Base-by-base conservation (phyloP, 2,113 vertebrate species). In the Puma concolor region DNA sequence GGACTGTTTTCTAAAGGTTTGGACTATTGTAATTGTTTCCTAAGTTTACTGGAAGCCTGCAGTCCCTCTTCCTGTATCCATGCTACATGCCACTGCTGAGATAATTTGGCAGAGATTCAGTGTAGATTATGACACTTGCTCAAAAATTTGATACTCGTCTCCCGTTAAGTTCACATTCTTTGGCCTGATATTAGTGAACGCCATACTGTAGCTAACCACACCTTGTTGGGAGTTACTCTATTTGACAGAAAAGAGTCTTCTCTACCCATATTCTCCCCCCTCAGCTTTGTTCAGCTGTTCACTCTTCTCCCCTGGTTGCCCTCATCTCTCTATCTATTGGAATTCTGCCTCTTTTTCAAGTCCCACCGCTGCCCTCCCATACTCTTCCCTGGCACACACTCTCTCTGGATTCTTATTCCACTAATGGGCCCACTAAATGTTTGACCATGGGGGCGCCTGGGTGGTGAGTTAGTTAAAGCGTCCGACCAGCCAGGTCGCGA, bases 21-120 rank as follows among this genome's bases (percentile, higher is more conserved):
- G 29, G 48, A 67, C 16, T 82, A 8, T 67, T 93, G 71, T 79
- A 80, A 79, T 94, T 29, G 9, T 93, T 87, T 95, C 86, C 85
- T 93, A 63, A 88, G 33, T 97, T 92, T 88, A 81, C 76, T 95
- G 92, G 89, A 86, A 92, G 50, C 38, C 79, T 81, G 1, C 8
- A 38, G 16, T 72, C 29, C 41, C 21, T 96, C 44, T 93, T 96
- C 60, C 69, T 90, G 1, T 52, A n/a, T 86, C 64, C 13, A 33
- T 25, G 7, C 64, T 81, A 8, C 7, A 44, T 82, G 82, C 71
- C 57, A 29, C 79, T 95, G 33, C 57, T 66, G 2, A 67, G 41
- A 83, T 90, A 80, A 91, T 80, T 16, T 84, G 82, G 27, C 79
- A 90, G 29, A 74, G 31, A 84, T 67, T 96, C 72, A 48, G n/a